Percentiles rank a stretch among this genome's conserved stretches.
Evolutionary conservation across 2,888 invertebrate species (phyloP).

Genomic region (Caenorhabditis afra): DNA sequence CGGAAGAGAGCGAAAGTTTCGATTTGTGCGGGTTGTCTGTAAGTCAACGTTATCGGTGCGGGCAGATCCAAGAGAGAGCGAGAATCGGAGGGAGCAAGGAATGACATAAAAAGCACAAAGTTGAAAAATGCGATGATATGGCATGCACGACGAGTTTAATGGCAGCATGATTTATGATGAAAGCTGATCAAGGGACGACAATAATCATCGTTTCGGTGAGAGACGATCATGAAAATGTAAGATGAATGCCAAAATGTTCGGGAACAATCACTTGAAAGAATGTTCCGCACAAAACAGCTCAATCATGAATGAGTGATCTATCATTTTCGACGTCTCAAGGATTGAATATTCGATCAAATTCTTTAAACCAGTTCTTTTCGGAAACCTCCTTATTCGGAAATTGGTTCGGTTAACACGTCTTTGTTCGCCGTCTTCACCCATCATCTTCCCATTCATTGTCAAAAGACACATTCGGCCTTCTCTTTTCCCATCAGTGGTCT

Average conservation of each 20-base stretch:
- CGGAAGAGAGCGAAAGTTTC: conserved; percentile 6
- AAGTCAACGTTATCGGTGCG: conserved; percentile 34
- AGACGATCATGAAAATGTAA: background rate
- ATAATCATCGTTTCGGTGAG: background rate
- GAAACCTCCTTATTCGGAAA: too few relatives aligned
- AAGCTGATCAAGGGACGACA: conserved; percentile 23
- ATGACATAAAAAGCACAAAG: conserved; percentile 54
- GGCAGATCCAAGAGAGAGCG: conserved; percentile 15
- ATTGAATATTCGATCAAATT: too few relatives aligned
- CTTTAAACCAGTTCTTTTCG: too few relatives aligned
- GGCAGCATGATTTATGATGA: conserved; percentile 48
- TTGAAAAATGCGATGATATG: conserved; percentile 46
- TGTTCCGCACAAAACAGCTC: too few relatives aligned
- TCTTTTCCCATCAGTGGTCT: background rate
- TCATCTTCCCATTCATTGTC: conserved; percentile 13
- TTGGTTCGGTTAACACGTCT: too few relatives aligned
- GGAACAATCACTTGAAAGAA: too few relatives aligned
- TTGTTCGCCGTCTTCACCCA: background rate
- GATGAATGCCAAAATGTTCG: too few relatives aligned
- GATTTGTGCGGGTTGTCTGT: conserved; percentile 46
- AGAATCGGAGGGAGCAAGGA: conserved; percentile 26
- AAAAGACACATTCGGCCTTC: conserved; percentile 33
- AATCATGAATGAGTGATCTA: too few relatives aligned
- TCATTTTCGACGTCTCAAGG: too few relatives aligned
- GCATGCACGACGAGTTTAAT: conserved; percentile 24